Conservation (phyloP, 92 coral and sea anemone species). For the Siderastrea radians region DNA sequence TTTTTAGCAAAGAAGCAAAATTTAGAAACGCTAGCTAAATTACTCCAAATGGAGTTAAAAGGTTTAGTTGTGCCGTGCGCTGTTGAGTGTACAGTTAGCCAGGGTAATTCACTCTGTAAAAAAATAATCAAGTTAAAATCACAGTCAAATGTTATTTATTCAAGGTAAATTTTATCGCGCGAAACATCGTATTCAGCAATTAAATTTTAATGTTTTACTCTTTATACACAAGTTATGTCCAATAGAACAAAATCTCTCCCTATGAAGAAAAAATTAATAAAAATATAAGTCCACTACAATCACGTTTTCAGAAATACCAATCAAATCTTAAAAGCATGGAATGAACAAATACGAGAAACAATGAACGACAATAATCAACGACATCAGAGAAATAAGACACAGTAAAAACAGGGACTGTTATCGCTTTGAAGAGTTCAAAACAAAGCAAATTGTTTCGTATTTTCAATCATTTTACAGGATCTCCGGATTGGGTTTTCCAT, state of each 20-base stretch:
- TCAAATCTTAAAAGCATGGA: background rate
- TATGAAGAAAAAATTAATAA: background rate
- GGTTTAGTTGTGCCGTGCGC: too few species aligned
- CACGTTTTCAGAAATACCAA: background rate
- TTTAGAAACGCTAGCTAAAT: too few species aligned
- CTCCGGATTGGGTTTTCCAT: background rate
- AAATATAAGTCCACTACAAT: background rate
- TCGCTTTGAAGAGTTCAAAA: background rate
- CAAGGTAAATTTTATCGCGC: background rate
- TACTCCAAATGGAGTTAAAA: too few species aligned
- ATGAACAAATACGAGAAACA: background rate
- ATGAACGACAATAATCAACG: too few species aligned
- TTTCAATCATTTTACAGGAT: background rate
- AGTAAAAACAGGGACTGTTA: background rate
- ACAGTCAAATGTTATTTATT: slow-evolving; percentile 22
- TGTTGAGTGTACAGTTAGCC: too few species aligned
- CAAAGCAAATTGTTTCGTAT: background rate
- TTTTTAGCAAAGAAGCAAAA: too few species aligned
- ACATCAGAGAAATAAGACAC: background rate
- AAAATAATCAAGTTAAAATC: too few species aligned
- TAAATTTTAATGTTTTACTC: background rate
- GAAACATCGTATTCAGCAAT: background rate
- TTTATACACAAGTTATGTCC: slow-evolving; percentile 12
- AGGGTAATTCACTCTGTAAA: too few species aligned
- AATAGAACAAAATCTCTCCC: background rate